phyloP scores from a whole-genome alignment of 92 coral and sea anemone species.

The Desmophyllum pertusum region DNA sequence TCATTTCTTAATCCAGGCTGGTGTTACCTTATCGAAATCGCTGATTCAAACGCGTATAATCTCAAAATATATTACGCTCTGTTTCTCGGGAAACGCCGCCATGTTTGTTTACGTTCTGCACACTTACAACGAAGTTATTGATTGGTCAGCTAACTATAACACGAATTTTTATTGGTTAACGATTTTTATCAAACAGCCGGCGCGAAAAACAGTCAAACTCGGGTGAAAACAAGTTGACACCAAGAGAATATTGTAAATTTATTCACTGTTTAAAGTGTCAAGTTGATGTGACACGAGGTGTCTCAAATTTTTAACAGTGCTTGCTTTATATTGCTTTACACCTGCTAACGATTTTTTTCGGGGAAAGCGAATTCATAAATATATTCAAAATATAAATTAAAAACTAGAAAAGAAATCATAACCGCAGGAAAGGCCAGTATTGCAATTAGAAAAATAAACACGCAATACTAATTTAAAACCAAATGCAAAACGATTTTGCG shows the following conservation, averaged over 20 bases:
- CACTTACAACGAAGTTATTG: slow-evolving; percentile 4
- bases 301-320: not conserved
- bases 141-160: slow-evolving; percentile 24
- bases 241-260: not conserved
- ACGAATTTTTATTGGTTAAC: slow-evolving; percentile 10
- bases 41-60: not conserved
- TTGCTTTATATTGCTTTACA: slow-evolving; percentile 10
- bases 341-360: slow-evolving; percentile 5
- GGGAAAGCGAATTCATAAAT: not conserved
- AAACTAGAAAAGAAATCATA: not conserved
- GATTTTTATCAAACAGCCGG: slow-evolving; percentile 47
- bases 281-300: not conserved
- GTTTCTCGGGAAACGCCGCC: slow-evolving; percentile 56
- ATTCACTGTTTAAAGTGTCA: not conserved
- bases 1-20: not conserved
- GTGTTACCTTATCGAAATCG: not conserved
- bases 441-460: not conserved
- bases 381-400: not conserved
- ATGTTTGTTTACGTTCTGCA: slow-evolving; percentile 32
- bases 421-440: not conserved
- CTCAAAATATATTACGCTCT: slow-evolving; percentile 1
- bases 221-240: not conserved
- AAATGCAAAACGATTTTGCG: not conserved
- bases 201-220: slow-evolving; percentile 23
- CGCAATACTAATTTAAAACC: not conserved